Evolutionary conservation across 2,797 vertebrate genomes (phyloP).

Genomic region (Bradypodion ventrale): DNA sequence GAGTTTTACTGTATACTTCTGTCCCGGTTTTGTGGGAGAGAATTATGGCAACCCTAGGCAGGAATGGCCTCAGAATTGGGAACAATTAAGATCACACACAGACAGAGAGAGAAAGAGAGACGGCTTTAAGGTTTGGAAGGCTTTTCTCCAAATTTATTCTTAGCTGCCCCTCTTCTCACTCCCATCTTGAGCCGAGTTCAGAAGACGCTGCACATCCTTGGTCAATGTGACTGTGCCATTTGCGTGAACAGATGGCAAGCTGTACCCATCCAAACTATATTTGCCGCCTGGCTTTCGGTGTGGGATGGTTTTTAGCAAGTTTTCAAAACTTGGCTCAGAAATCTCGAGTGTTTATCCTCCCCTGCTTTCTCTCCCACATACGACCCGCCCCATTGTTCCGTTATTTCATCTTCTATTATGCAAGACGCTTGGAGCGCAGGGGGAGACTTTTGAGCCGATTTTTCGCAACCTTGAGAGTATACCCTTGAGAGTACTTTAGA

Average conservation of each 20-base stretch:
- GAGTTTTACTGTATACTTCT: too few relatives aligned
- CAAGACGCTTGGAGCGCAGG: too few relatives aligned
- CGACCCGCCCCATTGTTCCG: background rate
- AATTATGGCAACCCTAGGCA: too few relatives aligned
- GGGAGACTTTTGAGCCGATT: too few relatives aligned
- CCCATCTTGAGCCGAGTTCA: background rate
- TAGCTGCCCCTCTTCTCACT: background rate
- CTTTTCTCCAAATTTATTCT: background rate
- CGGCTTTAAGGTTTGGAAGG: too few relatives aligned
- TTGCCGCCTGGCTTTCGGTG: background rate
- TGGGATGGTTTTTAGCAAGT: background rate
- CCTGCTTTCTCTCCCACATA: background rate
- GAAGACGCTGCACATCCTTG: background rate
- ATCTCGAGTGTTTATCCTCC: background rate
- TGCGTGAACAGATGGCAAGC: slow-evolving; percentile 5
- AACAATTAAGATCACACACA: too few relatives aligned
- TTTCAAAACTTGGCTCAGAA: background rate
- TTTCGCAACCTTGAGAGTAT: too few relatives aligned
- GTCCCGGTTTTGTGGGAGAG: too few relatives aligned
- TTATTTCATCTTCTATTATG: background rate
- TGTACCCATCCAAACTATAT: background rate
- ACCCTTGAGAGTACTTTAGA: too few relatives aligned
- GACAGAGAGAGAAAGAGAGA: too few relatives aligned
- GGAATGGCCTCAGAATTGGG: too few relatives aligned
- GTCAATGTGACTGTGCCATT: background rate